Conservation (phyloP, 2,888 invertebrate species). For the Caenorhabditis wallacei region DNA sequence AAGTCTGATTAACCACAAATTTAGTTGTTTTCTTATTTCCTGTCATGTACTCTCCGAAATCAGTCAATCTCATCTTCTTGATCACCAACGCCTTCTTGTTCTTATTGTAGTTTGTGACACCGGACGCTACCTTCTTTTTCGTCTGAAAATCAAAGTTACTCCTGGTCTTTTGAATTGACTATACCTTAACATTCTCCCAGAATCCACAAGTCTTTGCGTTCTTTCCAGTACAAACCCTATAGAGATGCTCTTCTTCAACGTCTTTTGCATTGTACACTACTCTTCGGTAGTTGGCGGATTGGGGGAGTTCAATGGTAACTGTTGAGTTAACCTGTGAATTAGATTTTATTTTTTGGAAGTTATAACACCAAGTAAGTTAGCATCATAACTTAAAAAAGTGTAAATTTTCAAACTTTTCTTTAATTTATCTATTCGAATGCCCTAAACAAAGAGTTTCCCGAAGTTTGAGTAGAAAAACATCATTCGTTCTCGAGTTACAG, state of each 20-base stretch:
- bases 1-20: background rate
- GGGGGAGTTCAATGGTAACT: background rate
- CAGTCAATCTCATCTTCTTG: background rate
- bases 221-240: background rate
- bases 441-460: too few relatives aligned
- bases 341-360: too few relatives aligned
- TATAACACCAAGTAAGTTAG: too few relatives aligned
- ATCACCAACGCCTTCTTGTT: conserved; percentile 1
- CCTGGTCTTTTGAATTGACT: background rate
- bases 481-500: too few relatives aligned
- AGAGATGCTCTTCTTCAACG: background rate
- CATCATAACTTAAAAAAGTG: too few relatives aligned
- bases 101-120: background rate
- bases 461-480: too few relatives aligned
- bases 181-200: conserved; percentile 4
- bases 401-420: too few relatives aligned
- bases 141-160: background rate
- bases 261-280: background rate
- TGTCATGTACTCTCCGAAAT: background rate
- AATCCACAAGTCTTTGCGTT: conserved; percentile 3
- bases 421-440: too few relatives aligned
- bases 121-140: conserved; percentile 3
- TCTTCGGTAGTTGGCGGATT: conserved; percentile 4
- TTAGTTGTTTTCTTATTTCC: background rate
- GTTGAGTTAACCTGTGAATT: background rate